phyloP scores from a whole-genome alignment of 2,888 invertebrate genomes.

The Athetis lepigone region DNA sequence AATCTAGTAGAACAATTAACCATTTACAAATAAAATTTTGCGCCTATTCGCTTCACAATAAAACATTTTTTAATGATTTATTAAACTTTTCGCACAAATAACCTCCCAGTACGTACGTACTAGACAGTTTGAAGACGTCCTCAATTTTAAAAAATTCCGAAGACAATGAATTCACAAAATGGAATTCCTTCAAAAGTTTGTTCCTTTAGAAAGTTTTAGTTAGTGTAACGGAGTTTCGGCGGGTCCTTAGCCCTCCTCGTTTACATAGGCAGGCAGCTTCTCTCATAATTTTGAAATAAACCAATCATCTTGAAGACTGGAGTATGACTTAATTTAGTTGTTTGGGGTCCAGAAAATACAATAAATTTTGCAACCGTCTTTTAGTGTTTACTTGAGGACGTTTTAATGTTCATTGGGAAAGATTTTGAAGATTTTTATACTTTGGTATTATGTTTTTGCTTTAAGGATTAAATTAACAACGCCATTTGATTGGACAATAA shows the following conservation, averaged over 20 bases:
- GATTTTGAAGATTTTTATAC: neutral
- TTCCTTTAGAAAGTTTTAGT: conserved; percentile 57
- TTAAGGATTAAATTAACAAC: neutral
- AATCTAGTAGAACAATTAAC: neutral
- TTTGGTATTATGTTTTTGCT: neutral
- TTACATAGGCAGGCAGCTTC: conserved; percentile 36
- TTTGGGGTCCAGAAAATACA: conserved; percentile 17
- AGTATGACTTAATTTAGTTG: conserved; percentile 35
- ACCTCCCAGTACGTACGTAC: conserved; percentile 15
- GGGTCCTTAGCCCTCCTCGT: conserved; percentile 41
- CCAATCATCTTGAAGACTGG: conserved; percentile 45
- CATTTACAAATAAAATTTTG: neutral
- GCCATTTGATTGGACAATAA: too few species aligned
- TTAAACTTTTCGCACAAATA: conserved; percentile 4
- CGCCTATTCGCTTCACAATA: neutral
- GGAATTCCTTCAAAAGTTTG: conserved; percentile 57
- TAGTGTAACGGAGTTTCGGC: conserved; percentile 56
- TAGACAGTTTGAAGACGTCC: conserved; percentile 43
- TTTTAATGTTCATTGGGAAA: neutral
- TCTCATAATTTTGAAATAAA: conserved; percentile 49
- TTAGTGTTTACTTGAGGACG: neutral
- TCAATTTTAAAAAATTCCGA: conserved; percentile 49
- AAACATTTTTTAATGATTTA: neutral
- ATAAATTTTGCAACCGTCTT: conserved; percentile 10
- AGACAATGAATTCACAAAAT: conserved; percentile 60